A percentile compares a stretch with the other conserved stretches of the same genome.
These are phyloP conservation scores for Passer domesticus DNA, from an alignment of 2,113 vertebrate genomes.

Conservation along the genomic window DNA sequence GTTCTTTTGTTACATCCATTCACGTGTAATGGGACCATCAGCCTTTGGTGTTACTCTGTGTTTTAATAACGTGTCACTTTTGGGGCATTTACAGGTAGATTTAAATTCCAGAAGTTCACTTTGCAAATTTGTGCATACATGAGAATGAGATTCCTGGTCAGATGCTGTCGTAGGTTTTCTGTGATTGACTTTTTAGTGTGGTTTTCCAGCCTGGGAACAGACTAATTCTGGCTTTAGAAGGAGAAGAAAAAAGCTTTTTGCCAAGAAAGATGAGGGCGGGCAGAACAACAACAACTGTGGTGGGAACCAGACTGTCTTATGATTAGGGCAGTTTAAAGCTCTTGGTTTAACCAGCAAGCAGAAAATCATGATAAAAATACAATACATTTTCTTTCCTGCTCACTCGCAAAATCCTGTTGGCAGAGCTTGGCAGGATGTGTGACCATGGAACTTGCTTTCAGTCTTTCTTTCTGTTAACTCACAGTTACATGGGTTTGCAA, in stretches of 20 bases:
- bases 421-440: neutral
- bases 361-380: neutral
- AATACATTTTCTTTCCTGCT: neutral
- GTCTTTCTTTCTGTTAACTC: neutral
- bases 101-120: neutral
- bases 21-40: fast-evolving
- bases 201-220: neutral
- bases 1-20: neutral
- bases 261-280: neutral
- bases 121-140: fast-evolving
- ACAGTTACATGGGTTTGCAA: neutral
- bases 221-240: neutral
- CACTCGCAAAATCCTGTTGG: neutral
- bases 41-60: neutral
- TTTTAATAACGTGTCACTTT: neutral
- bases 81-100: neutral
- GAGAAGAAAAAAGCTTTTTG: neutral
- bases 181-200: neutral
- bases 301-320: neutral
- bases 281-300: neutral
- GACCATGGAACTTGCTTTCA: neutral
- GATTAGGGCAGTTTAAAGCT: neutral
- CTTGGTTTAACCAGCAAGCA: neutral
- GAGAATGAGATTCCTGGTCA: neutral
- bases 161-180: neutral